phyloP scores from a whole-genome alignment of 53 echinoderm and acorn worm species.

The Echinometra lucunter region DNA sequence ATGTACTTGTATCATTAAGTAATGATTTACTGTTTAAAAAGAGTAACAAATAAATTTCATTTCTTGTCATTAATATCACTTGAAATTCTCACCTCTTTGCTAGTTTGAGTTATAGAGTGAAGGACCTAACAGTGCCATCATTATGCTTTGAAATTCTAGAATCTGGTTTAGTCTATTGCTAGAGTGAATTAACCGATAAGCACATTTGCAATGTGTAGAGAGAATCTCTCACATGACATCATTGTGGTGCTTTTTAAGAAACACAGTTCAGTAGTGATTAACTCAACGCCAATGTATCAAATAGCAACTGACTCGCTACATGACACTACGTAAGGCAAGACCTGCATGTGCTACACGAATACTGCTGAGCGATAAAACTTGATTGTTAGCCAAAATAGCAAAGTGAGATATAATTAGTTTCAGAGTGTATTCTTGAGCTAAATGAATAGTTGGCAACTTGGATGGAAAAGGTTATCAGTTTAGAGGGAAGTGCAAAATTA shows the following conservation, averaged over 20 bases:
- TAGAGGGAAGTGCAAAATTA: slow-evolving; percentile 16
- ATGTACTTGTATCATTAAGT: too few species aligned
- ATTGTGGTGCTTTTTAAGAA: slow-evolving; percentile 7
- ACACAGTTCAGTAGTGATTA: slow-evolving; percentile 43
- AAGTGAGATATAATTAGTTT: slow-evolving; percentile 20
- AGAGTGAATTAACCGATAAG: not conserved
- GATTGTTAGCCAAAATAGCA: slow-evolving; percentile 31
- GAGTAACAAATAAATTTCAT: too few species aligned
- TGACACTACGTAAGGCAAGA: not conserved
- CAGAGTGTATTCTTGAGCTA: not conserved
- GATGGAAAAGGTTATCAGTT: not conserved
- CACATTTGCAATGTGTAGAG: not conserved
- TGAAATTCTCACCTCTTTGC: too few species aligned
- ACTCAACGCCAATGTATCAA: not conserved
- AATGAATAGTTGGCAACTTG: not conserved
- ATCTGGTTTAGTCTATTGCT: not conserved
- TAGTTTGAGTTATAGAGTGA: too few species aligned
- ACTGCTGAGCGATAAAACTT: not conserved
- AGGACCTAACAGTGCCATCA: too few species aligned
- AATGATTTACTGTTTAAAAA: too few species aligned
- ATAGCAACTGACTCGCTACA: not conserved
- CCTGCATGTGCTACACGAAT: not conserved
- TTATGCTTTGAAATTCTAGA: not conserved
- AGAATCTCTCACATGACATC: slow-evolving; percentile 38
- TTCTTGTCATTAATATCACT: too few species aligned